Base-by-base conservation (phyloP, 2,888 invertebrate genomes). In the Glomeris marginata region DNA sequence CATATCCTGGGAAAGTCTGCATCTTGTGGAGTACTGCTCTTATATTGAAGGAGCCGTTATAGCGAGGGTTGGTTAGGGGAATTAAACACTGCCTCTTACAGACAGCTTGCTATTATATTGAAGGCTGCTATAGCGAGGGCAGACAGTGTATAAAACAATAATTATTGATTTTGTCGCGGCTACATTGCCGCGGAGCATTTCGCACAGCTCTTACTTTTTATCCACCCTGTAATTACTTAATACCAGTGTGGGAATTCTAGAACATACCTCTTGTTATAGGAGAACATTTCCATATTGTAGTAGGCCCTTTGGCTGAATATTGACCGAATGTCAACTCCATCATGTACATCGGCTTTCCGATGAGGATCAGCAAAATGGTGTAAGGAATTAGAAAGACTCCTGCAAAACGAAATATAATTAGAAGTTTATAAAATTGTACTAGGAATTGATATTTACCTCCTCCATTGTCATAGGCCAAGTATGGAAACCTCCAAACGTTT, bases 311-410 rank as follows among this genome's bases (percentile, higher is more conserved):
- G 2, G 81, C 81, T 1, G 80, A 75, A 63, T 77, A 87, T 63
- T 87, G 86, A 1, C 86, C 87, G 18, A 86, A 68, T 41, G 79
- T 78, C 35, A 85, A 68, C 63, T 87, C 86, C 64, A 86, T 68
- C 61, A 77, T 81, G 64, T 86, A 85, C 58, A 87, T 75, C 1
- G 85, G 85, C 52, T 84, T 72, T 1, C 85, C 85, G 16, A 51
- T 45, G 11, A 51, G 42, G 6, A 51, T 13, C n/a, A 51, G 28
- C 5, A 51, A 41, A 13, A 51, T 51, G 11, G 33, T 36, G 28
- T 51, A 51, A 1, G 46, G 51, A 10, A 51, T 35, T 2, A 47
- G 33, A 15, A 45, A 34, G 2, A 16, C 28, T 20, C 45, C 34
- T 45, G 11, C 15, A 16, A 41, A 41, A n/a, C 15, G 15, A 13